A percentile compares a stretch with the other conserved stretches of the same genome.
These are phyloP conservation scores for Cherax destructor DNA, from an alignment of 1,140 invertebrate species.

Conservation along the genomic window DNA sequence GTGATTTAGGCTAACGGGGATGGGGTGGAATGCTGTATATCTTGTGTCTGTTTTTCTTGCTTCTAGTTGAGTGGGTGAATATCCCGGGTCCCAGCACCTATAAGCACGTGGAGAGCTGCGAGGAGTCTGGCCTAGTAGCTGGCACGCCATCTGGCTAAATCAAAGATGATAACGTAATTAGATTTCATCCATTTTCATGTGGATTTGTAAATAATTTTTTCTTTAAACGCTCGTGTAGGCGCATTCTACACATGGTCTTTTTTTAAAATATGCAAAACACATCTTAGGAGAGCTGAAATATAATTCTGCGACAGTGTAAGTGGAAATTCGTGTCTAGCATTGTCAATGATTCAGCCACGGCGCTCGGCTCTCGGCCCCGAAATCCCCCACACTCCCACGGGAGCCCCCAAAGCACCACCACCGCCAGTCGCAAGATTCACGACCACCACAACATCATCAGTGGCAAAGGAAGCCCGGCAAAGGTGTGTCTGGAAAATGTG, in stretches of 20 bases:
- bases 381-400: not conserved
- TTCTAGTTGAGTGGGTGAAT: not conserved
- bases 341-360: not conserved
- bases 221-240: not conserved
- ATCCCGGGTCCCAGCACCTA: not conserved
- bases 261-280: not conserved
- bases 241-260: not conserved
- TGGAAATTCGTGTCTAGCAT: not conserved
- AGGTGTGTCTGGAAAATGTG: not conserved
- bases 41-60: not conserved
- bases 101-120: not conserved
- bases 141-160: not conserved
- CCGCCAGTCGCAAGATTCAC: not conserved
- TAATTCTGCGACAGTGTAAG: not conserved
- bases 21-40: not conserved
- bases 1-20: too few species aligned
- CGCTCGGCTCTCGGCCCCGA: not conserved
- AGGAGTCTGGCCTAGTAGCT: not conserved
- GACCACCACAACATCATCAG: not conserved
- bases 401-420: constrained; percentile 30
- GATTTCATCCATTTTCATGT: not conserved
- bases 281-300: not conserved
- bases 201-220: not conserved
- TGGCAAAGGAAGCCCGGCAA: not conserved
- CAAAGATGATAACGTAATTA: not conserved